Conservation (phyloP, 2,113 vertebrate species). For the Sinosuthora webbiana region DNA sequence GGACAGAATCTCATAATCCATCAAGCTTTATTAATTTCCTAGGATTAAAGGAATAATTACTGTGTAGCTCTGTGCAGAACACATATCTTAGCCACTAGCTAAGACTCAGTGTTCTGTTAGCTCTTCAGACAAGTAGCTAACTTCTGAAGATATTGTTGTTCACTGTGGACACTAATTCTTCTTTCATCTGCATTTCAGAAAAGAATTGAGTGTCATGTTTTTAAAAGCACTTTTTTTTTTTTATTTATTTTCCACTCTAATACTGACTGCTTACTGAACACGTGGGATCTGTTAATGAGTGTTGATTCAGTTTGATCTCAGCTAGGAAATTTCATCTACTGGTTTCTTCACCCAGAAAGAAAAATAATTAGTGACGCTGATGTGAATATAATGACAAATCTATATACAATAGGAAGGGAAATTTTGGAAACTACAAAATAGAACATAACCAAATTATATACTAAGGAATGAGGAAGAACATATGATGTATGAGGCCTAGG, state of each 20-base stretch:
- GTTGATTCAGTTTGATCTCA: background rate
- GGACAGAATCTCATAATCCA: constrained; percentile 34
- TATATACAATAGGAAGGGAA: background rate
- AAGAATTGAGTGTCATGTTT: background rate
- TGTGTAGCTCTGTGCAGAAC: background rate
- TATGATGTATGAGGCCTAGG: background rate
- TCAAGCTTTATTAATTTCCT: constrained; percentile 51
- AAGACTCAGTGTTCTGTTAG: background rate
- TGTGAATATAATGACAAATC: background rate
- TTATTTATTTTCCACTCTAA: background rate
- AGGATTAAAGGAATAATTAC: constrained; percentile 13
- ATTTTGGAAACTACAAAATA: background rate
- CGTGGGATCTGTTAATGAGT: background rate
- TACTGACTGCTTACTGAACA: background rate
- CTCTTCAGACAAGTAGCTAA: background rate
- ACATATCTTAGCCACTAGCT: background rate
- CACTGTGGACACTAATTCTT: background rate
- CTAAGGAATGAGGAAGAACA: background rate
- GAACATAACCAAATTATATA: background rate
- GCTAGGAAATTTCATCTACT: background rate
- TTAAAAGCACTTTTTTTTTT: background rate
- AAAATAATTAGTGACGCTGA: background rate
- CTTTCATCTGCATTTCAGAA: background rate
- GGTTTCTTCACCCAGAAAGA: background rate
- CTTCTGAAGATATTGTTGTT: background rate